A percentile compares a stretch with the other conserved stretches of the same genome.
These are phyloP conservation scores for Campopleginae sp. DNA, from an alignment of 2,888 invertebrate species.

Conservation along the genomic window DNA sequence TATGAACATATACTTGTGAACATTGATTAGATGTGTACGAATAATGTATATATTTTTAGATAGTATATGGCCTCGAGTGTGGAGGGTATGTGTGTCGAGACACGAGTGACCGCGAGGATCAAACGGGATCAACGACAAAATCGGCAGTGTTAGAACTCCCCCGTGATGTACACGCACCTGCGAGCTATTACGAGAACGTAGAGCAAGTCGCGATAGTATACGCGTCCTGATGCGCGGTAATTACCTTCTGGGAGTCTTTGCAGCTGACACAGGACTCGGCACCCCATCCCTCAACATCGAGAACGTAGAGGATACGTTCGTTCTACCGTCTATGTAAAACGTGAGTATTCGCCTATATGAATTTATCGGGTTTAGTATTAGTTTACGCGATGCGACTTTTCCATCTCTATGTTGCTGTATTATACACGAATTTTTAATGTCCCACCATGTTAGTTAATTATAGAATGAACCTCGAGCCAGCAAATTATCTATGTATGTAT, in stretches of 20 bases:
- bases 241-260: conserved; percentile 68
- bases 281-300: conserved; percentile 37
- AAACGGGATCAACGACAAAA: conserved; percentile 67
- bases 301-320: neutral
- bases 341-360: neutral
- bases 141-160: conserved; percentile 46
- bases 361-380: conserved; percentile 23
- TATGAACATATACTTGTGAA: neutral
- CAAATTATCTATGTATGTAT: conserved; percentile 24
- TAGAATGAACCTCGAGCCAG: conserved; percentile 50
- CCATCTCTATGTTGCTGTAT: conserved; percentile 5
- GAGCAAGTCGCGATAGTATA: conserved; percentile 50
- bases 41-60: neutral
- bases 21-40: neutral
- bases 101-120: conserved; percentile 62
- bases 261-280: conserved; percentile 61
- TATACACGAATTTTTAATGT: conserved; percentile 44
- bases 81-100: conserved; percentile 12
- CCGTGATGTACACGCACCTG: conserved; percentile 65
- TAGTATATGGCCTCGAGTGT: neutral
- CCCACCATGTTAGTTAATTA: conserved; percentile 49
- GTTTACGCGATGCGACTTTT: conserved; percentile 39
- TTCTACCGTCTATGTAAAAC: neutral
- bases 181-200: conserved; percentile 66
- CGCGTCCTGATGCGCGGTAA: conserved; percentile 65